Evolutionary conservation across 2,888 invertebrate genomes (phyloP).

Genomic region (Quadroppia sp.): DNA sequence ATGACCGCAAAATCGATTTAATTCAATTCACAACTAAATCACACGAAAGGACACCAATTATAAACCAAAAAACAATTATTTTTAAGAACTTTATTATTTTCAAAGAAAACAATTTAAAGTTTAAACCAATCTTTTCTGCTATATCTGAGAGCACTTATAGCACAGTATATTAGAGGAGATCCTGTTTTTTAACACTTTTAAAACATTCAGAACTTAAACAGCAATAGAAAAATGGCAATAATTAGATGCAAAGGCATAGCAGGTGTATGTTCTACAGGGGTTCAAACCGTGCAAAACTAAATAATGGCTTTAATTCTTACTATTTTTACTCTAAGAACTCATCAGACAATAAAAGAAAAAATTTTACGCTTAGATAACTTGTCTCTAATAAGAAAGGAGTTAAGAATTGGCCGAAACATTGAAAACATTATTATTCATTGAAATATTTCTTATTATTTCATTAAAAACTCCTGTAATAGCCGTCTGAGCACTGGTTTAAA

Average conservation of each 20-base stretch:
- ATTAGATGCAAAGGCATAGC: neutral
- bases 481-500: too few relatives aligned
- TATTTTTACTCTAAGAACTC: constrained; percentile 10
- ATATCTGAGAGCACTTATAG: neutral
- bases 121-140: neutral
- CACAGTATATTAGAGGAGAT: neutral
- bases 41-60: neutral
- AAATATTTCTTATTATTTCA: constrained; percentile 1
- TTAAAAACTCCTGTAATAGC: too few relatives aligned
- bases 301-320: constrained; percentile 28
- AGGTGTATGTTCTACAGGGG: constrained; percentile 13
- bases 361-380: constrained; percentile 34
- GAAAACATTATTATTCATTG: neutral
- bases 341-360: constrained; percentile 25
- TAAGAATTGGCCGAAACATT: constrained; percentile 21
- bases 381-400: neutral
- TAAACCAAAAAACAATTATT: neutral
- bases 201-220: neutral
- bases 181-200: constrained; percentile 19
- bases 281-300: constrained; percentile 25
- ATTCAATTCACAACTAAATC: constrained; percentile 12
- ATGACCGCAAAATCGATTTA: constrained; percentile 13
- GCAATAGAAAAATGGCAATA: neutral
- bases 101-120: constrained; percentile 6
- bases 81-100: constrained; percentile 12